Percentiles rank a stretch among this genome's conserved stretches.
These are phyloP conservation scores for Teleogryllus oceanicus DNA, from an alignment of 2,888 invertebrate species.

Conservation along the genomic window DNA sequence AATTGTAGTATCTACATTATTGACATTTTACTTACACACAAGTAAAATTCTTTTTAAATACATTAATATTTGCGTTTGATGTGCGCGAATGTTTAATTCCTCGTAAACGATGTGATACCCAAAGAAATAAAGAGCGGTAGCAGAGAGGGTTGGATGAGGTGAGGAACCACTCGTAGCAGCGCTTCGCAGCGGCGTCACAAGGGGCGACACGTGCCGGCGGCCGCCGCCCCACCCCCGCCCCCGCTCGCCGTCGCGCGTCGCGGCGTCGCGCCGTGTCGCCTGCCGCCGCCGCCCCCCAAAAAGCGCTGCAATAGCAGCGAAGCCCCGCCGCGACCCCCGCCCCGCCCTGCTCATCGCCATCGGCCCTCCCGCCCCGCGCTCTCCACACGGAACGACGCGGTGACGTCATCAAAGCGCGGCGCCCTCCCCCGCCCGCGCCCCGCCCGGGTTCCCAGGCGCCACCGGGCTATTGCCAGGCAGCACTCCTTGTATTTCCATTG, in stretches of 20 bases:
- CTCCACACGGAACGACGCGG: background rate
- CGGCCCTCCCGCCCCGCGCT: background rate
- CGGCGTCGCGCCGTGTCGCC: slow-evolving; percentile 47
- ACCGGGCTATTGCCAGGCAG: background rate
- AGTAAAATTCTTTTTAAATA: too few species aligned
- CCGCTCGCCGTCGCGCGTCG: background rate
- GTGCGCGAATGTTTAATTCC: too few species aligned
- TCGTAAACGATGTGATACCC: too few species aligned
- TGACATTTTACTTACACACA: too few species aligned
- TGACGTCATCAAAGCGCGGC: slow-evolving; percentile 38
- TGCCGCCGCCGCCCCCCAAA: slow-evolving; percentile 48
- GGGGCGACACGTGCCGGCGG: background rate
- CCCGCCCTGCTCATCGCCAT: slow-evolving; percentile 49
- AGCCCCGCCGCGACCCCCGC: slow-evolving; percentile 51
- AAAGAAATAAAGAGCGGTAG: too few species aligned
- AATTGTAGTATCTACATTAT: too few species aligned
- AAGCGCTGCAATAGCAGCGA: slow-evolving; percentile 24
- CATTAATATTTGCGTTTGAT: too few species aligned
- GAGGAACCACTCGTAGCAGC: background rate
- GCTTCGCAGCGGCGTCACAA: background rate
- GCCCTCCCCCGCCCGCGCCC: slow-evolving; percentile 58
- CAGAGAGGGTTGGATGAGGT: too few species aligned
- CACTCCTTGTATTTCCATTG: too few species aligned
- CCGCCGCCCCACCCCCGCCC: background rate
- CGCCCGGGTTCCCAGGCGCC: slow-evolving; percentile 41